A percentile compares a stretch with the other conserved stretches of the same genome.
These are phyloP conservation scores for Agonopterix arenella DNA, from an alignment of 2,888 invertebrate species.

Conservation along the genomic window DNA sequence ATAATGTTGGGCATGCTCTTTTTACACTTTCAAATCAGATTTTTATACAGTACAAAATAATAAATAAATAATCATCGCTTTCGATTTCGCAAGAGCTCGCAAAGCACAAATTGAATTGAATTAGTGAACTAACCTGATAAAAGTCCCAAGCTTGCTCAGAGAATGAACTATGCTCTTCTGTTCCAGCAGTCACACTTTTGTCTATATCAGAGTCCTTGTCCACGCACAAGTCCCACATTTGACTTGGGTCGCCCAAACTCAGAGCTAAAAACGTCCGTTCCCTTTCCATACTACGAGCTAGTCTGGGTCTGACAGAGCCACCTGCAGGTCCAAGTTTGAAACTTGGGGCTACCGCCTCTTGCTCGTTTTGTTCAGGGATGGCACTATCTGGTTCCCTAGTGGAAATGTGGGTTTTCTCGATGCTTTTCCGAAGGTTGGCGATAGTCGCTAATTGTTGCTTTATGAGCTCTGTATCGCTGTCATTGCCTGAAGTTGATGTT, in stretches of 20 bases:
- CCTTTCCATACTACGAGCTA: conserved; percentile 53
- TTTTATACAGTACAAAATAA: too few species aligned
- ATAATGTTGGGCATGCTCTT: too few species aligned
- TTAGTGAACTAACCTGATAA: conserved; percentile 83
- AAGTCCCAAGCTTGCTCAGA: conserved; percentile 97
- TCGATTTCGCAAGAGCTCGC: too few species aligned
- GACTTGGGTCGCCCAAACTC: conserved; percentile 61
- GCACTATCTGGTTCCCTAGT: conserved; percentile 50
- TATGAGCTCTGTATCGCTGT: conserved; percentile 79
- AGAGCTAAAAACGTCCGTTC: conserved; percentile 57
- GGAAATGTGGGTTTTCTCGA: conserved; percentile 67
- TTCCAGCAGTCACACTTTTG: conserved; percentile 78
- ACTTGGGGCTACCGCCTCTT: conserved; percentile 72
- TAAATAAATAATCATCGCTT: too few species aligned
- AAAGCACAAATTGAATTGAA: background rate
- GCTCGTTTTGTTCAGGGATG: conserved; percentile 57
- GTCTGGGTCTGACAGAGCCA: conserved; percentile 56
- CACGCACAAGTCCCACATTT: conserved; percentile 60
- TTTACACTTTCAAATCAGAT: background rate
- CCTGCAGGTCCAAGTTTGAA: conserved; percentile 81
- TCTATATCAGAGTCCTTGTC: conserved; percentile 73
- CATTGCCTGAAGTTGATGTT: conserved; percentile 80
- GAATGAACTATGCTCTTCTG: conserved; percentile 87
- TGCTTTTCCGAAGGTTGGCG: conserved; percentile 59
- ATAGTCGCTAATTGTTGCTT: conserved; percentile 56